A percentile compares a stretch with the other conserved stretches of the same genome.
These are phyloP conservation scores for Orthosia gracilis DNA, from an alignment of 2,888 invertebrate genomes.

Conservation along the genomic window DNA sequence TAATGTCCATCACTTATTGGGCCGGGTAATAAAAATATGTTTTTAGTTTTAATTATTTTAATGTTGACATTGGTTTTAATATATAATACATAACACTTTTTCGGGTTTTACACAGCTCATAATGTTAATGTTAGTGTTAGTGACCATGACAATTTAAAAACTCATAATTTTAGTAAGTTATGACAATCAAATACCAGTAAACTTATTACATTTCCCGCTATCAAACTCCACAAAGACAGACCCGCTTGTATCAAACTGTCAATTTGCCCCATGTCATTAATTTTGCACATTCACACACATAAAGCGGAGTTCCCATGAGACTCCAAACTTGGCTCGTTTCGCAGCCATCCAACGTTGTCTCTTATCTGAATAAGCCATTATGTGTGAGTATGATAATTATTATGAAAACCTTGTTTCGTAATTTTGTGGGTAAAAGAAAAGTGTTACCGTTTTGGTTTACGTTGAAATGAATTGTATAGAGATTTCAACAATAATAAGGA, in stretches of 20 bases:
- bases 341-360: conserved; percentile 16
- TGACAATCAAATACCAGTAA: not conserved
- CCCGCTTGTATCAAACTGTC: conserved; percentile 52
- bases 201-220: conserved; percentile 3
- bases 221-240: conserved; percentile 4
- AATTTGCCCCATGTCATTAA: conserved; percentile 62
- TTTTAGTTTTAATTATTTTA: too few species aligned
- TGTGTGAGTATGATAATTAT: conserved; percentile 47
- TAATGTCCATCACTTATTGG: too few species aligned
- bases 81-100: too few species aligned
- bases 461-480: not conserved
- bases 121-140: too few species aligned
- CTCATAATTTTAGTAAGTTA: too few species aligned
- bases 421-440: not conserved
- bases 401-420: conserved; percentile 44
- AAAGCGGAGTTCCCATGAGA: conserved; percentile 34
- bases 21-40: too few species aligned
- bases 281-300: conserved; percentile 40
- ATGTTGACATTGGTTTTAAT: too few species aligned
- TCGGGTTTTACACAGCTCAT: too few species aligned
- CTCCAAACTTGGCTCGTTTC: conserved; percentile 52
- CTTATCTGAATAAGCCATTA: conserved; percentile 62
- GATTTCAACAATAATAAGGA: too few species aligned
- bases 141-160: too few species aligned
- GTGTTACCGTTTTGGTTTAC: not conserved